phyloP scores from a whole-genome alignment of 2,113 vertebrate genomes.

The Xyliphius kryptos region DNA sequence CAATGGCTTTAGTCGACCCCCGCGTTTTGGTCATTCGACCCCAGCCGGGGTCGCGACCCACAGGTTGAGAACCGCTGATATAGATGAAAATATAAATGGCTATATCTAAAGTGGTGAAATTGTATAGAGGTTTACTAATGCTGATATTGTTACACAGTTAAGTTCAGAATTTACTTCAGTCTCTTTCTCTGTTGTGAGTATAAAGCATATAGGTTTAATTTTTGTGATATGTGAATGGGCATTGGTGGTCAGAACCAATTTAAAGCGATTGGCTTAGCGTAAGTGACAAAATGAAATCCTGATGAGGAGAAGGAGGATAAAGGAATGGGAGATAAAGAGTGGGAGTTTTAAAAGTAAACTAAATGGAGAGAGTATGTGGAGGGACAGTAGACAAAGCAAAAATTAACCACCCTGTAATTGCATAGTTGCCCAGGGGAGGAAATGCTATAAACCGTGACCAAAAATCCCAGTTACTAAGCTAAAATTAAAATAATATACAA shows the following conservation, averaged over 20 bases:
- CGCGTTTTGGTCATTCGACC: too few species aligned
- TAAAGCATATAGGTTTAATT: too few species aligned
- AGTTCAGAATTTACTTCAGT: too few species aligned
- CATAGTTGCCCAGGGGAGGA: conserved; percentile 54
- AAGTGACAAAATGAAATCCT: conserved; percentile 16
- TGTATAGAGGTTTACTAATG: too few species aligned
- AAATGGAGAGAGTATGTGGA: conserved; percentile 2
- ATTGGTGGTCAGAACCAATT: neutral
- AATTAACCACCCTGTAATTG: conserved; percentile 49
- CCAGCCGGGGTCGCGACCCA: too few species aligned
- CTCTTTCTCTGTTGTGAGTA: too few species aligned
- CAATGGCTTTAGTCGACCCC: too few species aligned
- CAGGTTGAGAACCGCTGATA: too few species aligned
- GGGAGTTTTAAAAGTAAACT: conserved; percentile 20
- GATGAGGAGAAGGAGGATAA: conserved; percentile 1
- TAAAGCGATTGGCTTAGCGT: neutral
- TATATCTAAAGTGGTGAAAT: too few species aligned
- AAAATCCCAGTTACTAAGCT: conserved; percentile 40
- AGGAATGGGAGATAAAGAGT: conserved; percentile 11
- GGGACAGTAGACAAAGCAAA: conserved; percentile 15
- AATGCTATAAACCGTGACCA: conserved; percentile 56
- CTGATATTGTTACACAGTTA: too few species aligned
- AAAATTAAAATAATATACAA: conserved; percentile 37
- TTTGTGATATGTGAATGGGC: too few species aligned
- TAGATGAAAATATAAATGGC: too few species aligned